A percentile compares a stretch with the other conserved stretches of the same genome.
These are phyloP conservation scores for Pseudochirops cupreus DNA, from an alignment of 2,797 vertebrate genomes.

Conservation along the genomic window DNA sequence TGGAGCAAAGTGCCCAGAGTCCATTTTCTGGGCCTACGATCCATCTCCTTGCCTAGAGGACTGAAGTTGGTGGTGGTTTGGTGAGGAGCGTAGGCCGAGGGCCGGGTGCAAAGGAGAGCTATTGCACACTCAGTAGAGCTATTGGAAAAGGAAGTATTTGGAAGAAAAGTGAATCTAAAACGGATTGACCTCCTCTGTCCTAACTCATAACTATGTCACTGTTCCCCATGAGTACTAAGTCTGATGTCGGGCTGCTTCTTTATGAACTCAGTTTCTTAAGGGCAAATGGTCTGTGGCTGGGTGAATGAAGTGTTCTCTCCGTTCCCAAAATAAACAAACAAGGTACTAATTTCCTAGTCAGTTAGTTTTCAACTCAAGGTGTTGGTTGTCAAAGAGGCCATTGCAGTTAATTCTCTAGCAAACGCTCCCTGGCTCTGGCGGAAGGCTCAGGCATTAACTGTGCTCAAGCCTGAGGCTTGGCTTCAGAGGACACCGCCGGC, in stretches of 20 bases:
- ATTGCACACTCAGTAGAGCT: background rate
- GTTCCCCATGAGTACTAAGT: conserved; percentile 58
- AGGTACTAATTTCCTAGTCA: conserved; percentile 32
- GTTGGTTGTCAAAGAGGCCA: conserved; percentile 37
- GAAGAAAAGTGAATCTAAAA: conserved; percentile 59
- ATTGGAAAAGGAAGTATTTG: conserved; percentile 40
- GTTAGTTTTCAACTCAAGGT: conserved; percentile 20
- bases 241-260: conserved; percentile 51
- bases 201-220: conserved; percentile 62
- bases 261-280: conserved; percentile 26
- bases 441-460: background rate
- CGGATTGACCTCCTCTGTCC: conserved; percentile 67
- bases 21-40: conserved; percentile 72
- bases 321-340: conserved; percentile 40
- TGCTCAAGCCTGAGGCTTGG: background rate
- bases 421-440: conserved; percentile 35
- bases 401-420: conserved; percentile 28
- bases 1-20: conserved; percentile 70
- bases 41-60: conserved; percentile 67
- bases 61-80: conserved; percentile 72
- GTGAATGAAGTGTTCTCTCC: conserved; percentile 28
- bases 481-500: background rate
- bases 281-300: conserved; percentile 40
- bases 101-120: conserved; percentile 50
- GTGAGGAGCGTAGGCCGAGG: conserved; percentile 31